Evolutionary conservation across 2,888 invertebrate species (phyloP), one percentile per base, ranked within the genome.

Genomic region (Ctenicera cuprea): DNA sequence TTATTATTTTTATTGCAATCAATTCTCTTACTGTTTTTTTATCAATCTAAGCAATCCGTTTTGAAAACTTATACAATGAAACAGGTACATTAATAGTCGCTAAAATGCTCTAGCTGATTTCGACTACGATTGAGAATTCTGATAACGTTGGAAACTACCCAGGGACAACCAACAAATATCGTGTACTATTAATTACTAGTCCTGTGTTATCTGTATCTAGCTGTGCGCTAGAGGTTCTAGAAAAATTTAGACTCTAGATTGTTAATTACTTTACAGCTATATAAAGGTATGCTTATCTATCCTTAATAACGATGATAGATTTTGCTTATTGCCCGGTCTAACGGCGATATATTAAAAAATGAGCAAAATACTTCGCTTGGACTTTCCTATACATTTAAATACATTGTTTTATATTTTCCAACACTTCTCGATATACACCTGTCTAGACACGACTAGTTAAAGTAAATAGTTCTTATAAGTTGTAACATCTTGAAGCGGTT

Each of bases 171-270:
- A 18, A 16, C 9, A 18, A 45, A 16, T 45, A 43, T 43, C 52
- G 20, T 26, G 20, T 52, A 52, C 52, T 30, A 54, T 54, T 54
- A 54, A 54, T 54, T 54, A 54, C 54, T 54, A 20, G 26, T 14
- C 14, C 54, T 26, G 52, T 52, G 54, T 54, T 54, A 54, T 54
- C 54, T 30, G 14, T 30, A 54, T 26, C 3, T 54, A 14, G 48
- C 16, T 48, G 1, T 9, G 7, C 20, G 20, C 8, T 18, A 48
- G 16, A 16, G 48, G 33, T 33, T 33, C 30, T 54, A 54, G 54
- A 54, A 54, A 54, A 54, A 54, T 54, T 52, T 4, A 20, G 14
- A 7, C 33, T 30, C 30, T 16, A 4, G 54, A 26, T 30, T 54
- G 33, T 54, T 54, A 54, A 54, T 54, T 54, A 54, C 54, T 54